These are phyloP conservation scores for Labeo calbasu DNA, from an alignment of 2,797 vertebrate genomes.

Conservation along the genomic window DNA sequence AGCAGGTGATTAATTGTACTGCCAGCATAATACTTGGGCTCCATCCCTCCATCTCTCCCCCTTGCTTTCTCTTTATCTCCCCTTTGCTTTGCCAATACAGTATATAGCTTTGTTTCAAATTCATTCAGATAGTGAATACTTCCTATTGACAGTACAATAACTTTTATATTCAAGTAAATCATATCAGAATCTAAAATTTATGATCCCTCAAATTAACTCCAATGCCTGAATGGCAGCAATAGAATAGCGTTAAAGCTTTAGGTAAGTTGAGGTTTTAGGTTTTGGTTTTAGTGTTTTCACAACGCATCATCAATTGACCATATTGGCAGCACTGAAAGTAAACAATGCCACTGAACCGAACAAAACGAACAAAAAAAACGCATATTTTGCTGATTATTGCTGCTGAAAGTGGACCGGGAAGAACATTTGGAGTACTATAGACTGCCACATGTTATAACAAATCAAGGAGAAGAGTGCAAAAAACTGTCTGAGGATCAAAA, in stretches of 20 bases:
- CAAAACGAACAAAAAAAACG: too few relatives aligned
- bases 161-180: slow-evolving; percentile 1
- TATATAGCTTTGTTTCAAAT: neutral
- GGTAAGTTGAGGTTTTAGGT: neutral
- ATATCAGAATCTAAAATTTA: neutral
- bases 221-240: neutral
- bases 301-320: too few relatives aligned
- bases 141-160: neutral
- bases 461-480: too few relatives aligned
- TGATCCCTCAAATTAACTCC: neutral
- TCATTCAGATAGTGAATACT: neutral
- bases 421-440: too few relatives aligned
- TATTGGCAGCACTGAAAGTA: too few relatives aligned
- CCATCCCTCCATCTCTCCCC: slow-evolving; percentile 21
- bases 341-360: too few relatives aligned
- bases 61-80: slow-evolving; percentile 7
- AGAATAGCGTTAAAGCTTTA: neutral
- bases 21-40: slow-evolving; percentile 30
- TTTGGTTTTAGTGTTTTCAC: too few relatives aligned
- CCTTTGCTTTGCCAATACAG: neutral
- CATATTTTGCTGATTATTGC: too few relatives aligned
- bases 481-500: too few relatives aligned
- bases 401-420: too few relatives aligned
- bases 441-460: too few relatives aligned
- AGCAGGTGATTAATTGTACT: slow-evolving; percentile 54